Evolutionary conservation across 2,888 invertebrate species (phyloP).

Genomic region (Apocheima hispidaria): DNA sequence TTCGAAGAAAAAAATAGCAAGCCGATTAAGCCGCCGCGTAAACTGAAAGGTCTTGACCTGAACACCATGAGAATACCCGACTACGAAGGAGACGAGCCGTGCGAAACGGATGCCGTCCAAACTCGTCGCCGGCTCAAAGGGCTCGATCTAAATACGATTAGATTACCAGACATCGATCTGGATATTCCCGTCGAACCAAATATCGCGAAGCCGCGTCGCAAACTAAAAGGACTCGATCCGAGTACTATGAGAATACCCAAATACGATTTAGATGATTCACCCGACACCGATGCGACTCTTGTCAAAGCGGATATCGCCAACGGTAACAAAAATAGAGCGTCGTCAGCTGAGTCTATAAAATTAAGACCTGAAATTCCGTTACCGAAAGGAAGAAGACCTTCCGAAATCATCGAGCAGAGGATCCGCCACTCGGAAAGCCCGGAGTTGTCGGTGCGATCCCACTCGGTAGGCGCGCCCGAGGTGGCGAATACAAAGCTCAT

Average conservation of each 20-base stretch:
- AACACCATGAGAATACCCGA: constrained; percentile 55
- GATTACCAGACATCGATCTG: constrained; percentile 50
- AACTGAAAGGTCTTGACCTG: constrained; percentile 69
- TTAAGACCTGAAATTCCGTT: constrained; percentile 40
- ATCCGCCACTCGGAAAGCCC: constrained; percentile 63
- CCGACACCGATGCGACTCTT: constrained; percentile 67
- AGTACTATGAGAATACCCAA: constrained; percentile 51
- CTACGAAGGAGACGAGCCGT: constrained; percentile 5
- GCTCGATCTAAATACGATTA: constrained; percentile 47
- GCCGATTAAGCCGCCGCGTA: constrained; percentile 61
- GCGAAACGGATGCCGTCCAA: constrained; percentile 38
- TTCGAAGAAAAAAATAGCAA: constrained; percentile 60
- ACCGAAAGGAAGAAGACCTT: constrained; percentile 57
- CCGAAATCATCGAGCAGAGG: constrained; percentile 55
- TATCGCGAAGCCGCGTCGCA: constrained; percentile 39
- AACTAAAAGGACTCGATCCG: constrained; percentile 17
- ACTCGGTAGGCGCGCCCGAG: constrained; percentile 67
- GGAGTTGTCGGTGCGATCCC: constrained; percentile 61
- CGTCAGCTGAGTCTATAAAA: constrained; percentile 21
- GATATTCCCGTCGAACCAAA: constrained; percentile 55
- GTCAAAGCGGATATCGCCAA: constrained; percentile 45
- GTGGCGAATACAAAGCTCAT: constrained; percentile 66
- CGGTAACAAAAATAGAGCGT: constrained; percentile 4
- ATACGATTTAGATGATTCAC: constrained; percentile 62
- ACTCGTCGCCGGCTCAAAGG: constrained; percentile 24